These are phyloP conservation scores for Bufotes viridis DNA, from an alignment of 2,797 vertebrate species.

Conservation along the genomic window DNA sequence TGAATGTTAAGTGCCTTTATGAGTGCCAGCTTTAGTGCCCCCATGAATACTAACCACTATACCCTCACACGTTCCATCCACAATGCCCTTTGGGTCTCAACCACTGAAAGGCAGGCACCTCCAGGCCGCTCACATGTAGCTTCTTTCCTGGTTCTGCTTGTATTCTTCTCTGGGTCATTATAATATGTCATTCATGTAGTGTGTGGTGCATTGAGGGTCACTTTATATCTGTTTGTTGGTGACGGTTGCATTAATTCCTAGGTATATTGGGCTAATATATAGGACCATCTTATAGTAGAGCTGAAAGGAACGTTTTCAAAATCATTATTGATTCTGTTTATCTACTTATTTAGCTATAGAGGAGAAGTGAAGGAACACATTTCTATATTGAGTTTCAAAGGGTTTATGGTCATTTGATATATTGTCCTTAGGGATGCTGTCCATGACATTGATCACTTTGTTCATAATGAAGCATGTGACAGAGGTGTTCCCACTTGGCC, in stretches of 20 bases:
- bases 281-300: background rate
- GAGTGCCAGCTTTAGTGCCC: background rate
- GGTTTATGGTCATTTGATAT: slow-evolving; percentile 41
- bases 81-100: too few species aligned
- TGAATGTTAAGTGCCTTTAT: too few species aligned
- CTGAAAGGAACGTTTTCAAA: background rate
- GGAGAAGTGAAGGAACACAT: background rate
- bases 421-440: slow-evolving; percentile 32
- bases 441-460: slow-evolving; percentile 43
- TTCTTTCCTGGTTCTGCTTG: background rate
- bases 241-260: background rate
- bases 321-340: background rate
- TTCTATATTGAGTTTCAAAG: slow-evolving; percentile 44
- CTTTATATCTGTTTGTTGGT: background rate
- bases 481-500: slow-evolving; percentile 22
- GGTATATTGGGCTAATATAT: background rate
- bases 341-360: slow-evolving; percentile 10
- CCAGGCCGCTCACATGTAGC: too few species aligned
- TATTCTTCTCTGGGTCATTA: background rate
- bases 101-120: too few species aligned
- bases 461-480: slow-evolving; percentile 27
- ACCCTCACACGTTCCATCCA: background rate
- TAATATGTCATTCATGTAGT: background rate
- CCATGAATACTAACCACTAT: background rate
- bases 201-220: background rate